phyloP scores from a whole-genome alignment of 1,140 invertebrate species.

The Trichomalopsis sarcophagae region DNA sequence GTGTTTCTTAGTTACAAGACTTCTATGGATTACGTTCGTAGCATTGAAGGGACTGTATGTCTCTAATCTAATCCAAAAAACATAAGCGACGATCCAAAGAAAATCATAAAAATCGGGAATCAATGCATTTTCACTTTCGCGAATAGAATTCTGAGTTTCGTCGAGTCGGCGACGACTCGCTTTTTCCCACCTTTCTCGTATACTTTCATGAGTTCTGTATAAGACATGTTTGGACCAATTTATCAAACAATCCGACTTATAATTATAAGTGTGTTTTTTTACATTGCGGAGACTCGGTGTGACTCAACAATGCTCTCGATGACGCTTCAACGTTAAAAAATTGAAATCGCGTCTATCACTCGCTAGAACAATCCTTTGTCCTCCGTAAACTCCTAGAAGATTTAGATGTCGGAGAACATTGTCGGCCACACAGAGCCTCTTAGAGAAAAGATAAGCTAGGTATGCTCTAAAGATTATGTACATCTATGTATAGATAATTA shows the following conservation, averaged over 20 bases:
- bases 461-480: conserved; percentile 68
- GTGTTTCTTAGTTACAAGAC: background rate
- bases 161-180: conserved; percentile 42
- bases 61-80: background rate
- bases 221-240: conserved; percentile 64
- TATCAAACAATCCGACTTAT: conserved; percentile 64
- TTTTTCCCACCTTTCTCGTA: conserved; percentile 60
- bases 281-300: conserved; percentile 32
- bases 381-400: background rate
- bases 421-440: conserved; percentile 32
- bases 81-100: background rate
- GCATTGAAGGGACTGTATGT: background rate
- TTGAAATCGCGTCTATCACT: conserved; percentile 17
- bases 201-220: conserved; percentile 68
- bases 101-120: conserved; percentile 27
- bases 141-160: conserved; percentile 45
- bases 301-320: conserved; percentile 36
- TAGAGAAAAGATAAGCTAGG: conserved; percentile 62
- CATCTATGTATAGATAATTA: conserved; percentile 67
- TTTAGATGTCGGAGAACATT: conserved; percentile 7
- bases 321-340: conserved; percentile 10
- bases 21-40: conserved; percentile 19
- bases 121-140: conserved; percentile 44
- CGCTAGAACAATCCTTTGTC: background rate
- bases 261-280: conserved; percentile 53